These are phyloP conservation scores for Calephelis nemesis DNA, from an alignment of 1,140 invertebrate genomes.

Conservation along the genomic window DNA sequence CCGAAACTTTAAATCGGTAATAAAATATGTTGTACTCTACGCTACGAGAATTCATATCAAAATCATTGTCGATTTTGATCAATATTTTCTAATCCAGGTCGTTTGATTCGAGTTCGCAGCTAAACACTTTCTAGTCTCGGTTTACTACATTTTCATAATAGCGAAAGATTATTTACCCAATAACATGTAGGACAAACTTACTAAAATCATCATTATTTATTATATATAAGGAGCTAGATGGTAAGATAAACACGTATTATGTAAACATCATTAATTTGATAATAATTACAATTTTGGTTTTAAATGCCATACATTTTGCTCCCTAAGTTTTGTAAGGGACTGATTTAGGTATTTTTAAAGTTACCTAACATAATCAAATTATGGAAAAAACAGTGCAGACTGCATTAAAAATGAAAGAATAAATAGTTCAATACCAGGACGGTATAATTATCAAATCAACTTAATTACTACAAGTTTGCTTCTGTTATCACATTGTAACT, in stretches of 20 bases:
- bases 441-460: too few relatives aligned
- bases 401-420: too few relatives aligned
- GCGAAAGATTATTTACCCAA: slow-evolving; percentile 14
- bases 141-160: slow-evolving; percentile 50
- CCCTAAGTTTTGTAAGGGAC: neutral
- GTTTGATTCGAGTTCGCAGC: slow-evolving; percentile 50
- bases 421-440: too few relatives aligned
- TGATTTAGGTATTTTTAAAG: neutral
- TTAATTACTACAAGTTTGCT: too few relatives aligned
- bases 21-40: too few relatives aligned
- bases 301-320: neutral
- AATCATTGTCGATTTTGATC: neutral
- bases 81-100: slow-evolving; percentile 35
- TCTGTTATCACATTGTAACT: too few relatives aligned
- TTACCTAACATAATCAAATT: neutral
- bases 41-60: too few relatives aligned
- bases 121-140: slow-evolving; percentile 74
- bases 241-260: neutral
- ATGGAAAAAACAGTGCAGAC: neutral
- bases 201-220: slow-evolving; percentile 9
- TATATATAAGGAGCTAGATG: neutral
- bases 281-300: neutral
- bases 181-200: slow-evolving; percentile 2
- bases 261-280: neutral
- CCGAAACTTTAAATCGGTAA: too few relatives aligned